Evolutionary conservation across 2,888 invertebrate species (phyloP).

Genomic region (Andrena praecox): DNA sequence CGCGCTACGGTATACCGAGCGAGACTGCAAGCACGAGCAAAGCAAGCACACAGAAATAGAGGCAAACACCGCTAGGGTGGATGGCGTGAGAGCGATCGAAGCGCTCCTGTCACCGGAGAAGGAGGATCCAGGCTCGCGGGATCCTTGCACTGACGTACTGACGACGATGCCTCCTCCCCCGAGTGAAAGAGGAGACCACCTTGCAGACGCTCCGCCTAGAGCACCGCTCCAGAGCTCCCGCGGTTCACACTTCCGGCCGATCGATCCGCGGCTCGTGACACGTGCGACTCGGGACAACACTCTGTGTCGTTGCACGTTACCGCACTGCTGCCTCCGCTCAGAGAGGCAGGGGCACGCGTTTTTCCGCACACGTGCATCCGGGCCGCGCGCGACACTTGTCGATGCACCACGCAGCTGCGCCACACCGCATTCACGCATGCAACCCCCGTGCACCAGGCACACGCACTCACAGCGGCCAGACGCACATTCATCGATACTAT

Average conservation of each 20-base stretch:
- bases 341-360: conserved; percentile 38
- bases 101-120: conserved; percentile 8
- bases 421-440: conserved; percentile 34
- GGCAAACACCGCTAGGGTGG: conserved; percentile 28
- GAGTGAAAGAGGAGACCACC: background rate
- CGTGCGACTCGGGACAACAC: conserved; percentile 57
- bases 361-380: conserved; percentile 55
- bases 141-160: too few relatives aligned
- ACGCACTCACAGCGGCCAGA: conserved; percentile 32
- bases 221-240: background rate
- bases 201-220: conserved; percentile 14
- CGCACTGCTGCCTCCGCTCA: conserved; percentile 15
- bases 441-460: conserved; percentile 17
- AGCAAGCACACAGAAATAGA: conserved; percentile 61
- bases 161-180: background rate
- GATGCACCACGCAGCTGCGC: conserved; percentile 46
- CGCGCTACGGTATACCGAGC: conserved; percentile 17
- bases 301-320: conserved; percentile 41
- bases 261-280: conserved; percentile 67
- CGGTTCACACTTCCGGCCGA: conserved; percentile 65
- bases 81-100: background rate
- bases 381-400: conserved; percentile 47
- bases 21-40: conserved; percentile 45
- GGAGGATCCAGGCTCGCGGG: background rate
- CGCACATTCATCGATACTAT: conserved; percentile 38